Percentiles rank a stretch among this genome's conserved stretches.
Conservation (phyloP, 1,140 invertebrate genomes). For the Lepidurus arcticus region DNA sequence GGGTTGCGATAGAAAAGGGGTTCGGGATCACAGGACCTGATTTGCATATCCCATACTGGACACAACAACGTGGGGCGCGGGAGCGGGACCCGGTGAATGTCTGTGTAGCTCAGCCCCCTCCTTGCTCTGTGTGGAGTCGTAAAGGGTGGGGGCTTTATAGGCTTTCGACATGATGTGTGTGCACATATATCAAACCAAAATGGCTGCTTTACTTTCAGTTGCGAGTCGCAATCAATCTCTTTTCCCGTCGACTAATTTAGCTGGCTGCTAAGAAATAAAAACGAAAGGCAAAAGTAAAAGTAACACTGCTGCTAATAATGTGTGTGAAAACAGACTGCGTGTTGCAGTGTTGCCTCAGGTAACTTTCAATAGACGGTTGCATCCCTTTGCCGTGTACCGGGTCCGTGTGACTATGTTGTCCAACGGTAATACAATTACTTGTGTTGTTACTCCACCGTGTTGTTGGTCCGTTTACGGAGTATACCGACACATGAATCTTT, state of each 20-base stretch:
- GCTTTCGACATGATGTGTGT: neutral
- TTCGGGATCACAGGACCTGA: slow-evolving; percentile 9
- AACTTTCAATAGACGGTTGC: too few relatives aligned
- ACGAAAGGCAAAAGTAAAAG: neutral
- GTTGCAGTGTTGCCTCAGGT: too few relatives aligned
- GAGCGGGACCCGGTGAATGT: neutral
- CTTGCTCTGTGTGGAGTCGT: neutral
- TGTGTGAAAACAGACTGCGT: too few relatives aligned
- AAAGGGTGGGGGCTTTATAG: neutral
- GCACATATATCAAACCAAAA: neutral
- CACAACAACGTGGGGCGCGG: neutral
- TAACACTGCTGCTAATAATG: neutral
- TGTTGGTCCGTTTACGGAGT: too few relatives aligned
- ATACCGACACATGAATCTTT: too few relatives aligned
- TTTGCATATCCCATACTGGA: slow-evolving; percentile 18
- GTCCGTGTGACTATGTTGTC: too few relatives aligned
- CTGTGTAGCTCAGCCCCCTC: slow-evolving; percentile 1
- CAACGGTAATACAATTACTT: too few relatives aligned
- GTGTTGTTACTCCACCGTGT: too few relatives aligned
- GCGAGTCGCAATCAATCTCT: neutral
- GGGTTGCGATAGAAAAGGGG: slow-evolving; percentile 14
- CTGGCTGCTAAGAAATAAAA: neutral
- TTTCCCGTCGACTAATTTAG: neutral
- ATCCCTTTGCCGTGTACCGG: too few relatives aligned
- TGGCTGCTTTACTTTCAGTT: neutral